Conservation (phyloP, 1,140 invertebrate genomes). For the Bombus superbus region DNA sequence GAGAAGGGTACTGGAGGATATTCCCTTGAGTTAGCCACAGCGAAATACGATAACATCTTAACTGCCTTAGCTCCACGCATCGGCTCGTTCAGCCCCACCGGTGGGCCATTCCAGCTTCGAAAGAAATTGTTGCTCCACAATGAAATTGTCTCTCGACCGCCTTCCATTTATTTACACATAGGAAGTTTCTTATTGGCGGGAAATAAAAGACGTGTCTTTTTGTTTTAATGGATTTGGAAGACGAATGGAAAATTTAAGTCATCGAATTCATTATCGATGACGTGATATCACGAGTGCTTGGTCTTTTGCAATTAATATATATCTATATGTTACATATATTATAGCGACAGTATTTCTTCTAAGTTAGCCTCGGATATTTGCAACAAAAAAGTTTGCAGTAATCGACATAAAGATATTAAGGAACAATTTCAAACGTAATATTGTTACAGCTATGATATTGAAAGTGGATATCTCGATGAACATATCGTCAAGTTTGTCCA, state of each 20-base stretch:
- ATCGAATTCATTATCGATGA: no score
- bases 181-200: background rate
- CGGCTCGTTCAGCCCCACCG: constrained; percentile 45
- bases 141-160: constrained; percentile 13
- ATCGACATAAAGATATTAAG: background rate
- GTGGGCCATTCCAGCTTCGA: constrained; percentile 31
- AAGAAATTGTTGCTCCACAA: constrained; percentile 50
- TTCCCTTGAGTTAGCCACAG: constrained; percentile 54
- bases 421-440: background rate
- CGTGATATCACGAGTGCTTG: no score
- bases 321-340: no score
- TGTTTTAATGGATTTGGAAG: background rate
- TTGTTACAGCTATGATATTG: background rate
- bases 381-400: no score
- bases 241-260: no score
- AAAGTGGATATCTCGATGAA: background rate
- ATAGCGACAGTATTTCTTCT: no score
- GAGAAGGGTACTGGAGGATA: constrained; percentile 42
- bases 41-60: constrained; percentile 68
- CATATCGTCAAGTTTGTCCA: background rate
- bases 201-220: background rate
- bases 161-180: background rate
- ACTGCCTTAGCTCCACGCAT: constrained; percentile 57
- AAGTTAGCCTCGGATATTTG: no score
- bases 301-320: no score